Evolutionary conservation across 2,888 invertebrate genomes (phyloP), one percentile per base, ranked within the genome.

Genomic region (Neria commutata): DNA sequence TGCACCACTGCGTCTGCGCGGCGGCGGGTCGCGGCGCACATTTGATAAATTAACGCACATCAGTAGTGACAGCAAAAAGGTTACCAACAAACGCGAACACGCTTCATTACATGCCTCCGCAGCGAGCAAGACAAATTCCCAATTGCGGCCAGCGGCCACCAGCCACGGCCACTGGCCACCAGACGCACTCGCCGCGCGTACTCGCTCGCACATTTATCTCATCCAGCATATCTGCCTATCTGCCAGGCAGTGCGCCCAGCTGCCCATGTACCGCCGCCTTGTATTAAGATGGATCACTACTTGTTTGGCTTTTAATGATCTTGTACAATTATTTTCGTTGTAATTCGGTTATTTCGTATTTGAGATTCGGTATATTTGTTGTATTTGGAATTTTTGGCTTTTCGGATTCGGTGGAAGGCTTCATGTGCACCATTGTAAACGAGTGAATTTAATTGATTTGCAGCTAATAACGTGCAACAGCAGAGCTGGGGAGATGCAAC

Each of bases 391-490:
- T n/a, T 53, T 42, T 62, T 64, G 67, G 70, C 70, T 66, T 54
- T 48, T 66, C n/a, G n/a, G n/a, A n/a, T n/a, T n/a, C n/a, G n/a
- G n/a, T n/a, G n/a, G n/a, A n/a, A n/a, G n/a, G 58, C 56, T 54
- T 67, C 66, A 6, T 37, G 21, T 37, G 23, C 17, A 49, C 48
- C 52, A 52, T 60, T 72, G 72, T 72, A 72, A 72, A 75, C 69
- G 75, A 69, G 73, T 72, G 73, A 72, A 75, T 72, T 75, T 75
- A 72, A 72, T 72, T 72, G 72, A 72, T 72, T 72, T 72, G 72
- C 75, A 75, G 73, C 75, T 72, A 72, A 72, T 72, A 66, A 75
- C 71, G 68, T n/a, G 73, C 74, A 72, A 75, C 71, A 74, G 75
- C n/a, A 42, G 10, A n/a, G 37, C 4, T n/a, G 37, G 16, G 4